Evolutionary conservation across 2,888 invertebrate genomes (phyloP), one percentile per base, ranked within the genome.

Genomic region (Parelbella ahira): DNA sequence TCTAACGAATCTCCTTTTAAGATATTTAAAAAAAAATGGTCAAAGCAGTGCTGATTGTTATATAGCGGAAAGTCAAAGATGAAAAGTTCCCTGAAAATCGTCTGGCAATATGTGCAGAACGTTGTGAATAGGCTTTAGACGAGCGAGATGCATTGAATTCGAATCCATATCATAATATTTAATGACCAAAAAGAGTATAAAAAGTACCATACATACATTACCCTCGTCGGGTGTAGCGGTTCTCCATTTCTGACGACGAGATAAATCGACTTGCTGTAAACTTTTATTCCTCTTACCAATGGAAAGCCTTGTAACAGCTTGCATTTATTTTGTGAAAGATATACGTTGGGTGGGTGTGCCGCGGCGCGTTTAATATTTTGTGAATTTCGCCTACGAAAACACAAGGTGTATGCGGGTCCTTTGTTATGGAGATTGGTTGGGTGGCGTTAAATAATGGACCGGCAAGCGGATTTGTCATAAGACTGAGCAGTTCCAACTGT

Each of bases 321-420:
- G 68, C 69, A 68, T 74, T 75, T 75, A 70, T 73, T 70, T 68
- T 58, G 60, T 55, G 53, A 66, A 60, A 63, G 63, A 67, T 66
- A 60, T 66, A 65, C 3, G 15, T 15, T n/a, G n/a, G 54, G 56
- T 53, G 54, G 48, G 50, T 52, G 49, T 53, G 45, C 44, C 47
- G 38, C 44, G 18, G 23, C 41, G 42, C 27, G 27, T 45, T 48
- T 48, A 47, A 49, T 48, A 53, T 50, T 48, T 48, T n/a, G 23
- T 18, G 43, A 42, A 27, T 36, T 34, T 8, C 37, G 11, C 27
- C 19, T 41, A 30, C 33, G 15, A 20, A 28, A 27, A 28, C 25
- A 25, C 19, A 27, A 19, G 18, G 4, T 18, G 18, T 25, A 9
- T 18, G 36, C 4, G 34, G 29, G 37, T 37, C 34, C 47, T 48